Percentiles rank a stretch among this genome's conserved stretches.
Conservation (phyloP, 1,140 invertebrate genomes). For the Drosophila orena region DNA sequence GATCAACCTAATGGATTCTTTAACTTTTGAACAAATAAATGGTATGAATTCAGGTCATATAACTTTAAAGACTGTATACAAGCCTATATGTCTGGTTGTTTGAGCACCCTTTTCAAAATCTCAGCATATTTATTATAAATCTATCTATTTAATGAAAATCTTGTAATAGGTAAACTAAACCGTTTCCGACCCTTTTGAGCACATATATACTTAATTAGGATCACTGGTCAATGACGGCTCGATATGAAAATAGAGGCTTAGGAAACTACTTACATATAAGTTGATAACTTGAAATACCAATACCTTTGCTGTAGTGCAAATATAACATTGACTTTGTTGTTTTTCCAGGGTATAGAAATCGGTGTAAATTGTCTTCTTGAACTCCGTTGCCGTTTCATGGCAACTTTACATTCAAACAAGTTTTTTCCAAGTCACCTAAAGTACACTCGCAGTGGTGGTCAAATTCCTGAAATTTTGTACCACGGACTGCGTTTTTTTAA, state of each 20-base stretch:
- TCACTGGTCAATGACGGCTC: no score
- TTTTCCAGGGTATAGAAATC: not conserved
- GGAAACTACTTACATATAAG: no score
- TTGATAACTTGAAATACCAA: no score
- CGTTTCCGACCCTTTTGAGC: no score
- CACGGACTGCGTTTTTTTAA: constrained; percentile 6
- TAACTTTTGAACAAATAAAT: not conserved
- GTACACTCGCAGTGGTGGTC: not conserved
- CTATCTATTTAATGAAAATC: no score
- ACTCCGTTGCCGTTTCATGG: not conserved
- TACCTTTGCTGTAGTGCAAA: no score
- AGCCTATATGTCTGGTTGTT: not conserved
- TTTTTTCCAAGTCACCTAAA: not conserved
- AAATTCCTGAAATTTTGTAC: not conserved
- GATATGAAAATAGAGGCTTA: no score
- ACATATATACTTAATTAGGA: no score
- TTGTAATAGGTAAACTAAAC: no score
- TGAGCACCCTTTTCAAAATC: not conserved
- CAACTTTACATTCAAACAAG: not conserved
- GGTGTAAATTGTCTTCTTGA: no score
- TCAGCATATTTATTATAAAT: no score
- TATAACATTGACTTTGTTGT: no score
- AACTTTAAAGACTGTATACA: not conserved
- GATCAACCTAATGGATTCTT: not conserved
- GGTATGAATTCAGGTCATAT: not conserved